Evolutionary conservation across 2,113 vertebrate genomes (phyloP), one percentile per base, ranked within the genome.

Genomic region (Caranx ignobilis): DNA sequence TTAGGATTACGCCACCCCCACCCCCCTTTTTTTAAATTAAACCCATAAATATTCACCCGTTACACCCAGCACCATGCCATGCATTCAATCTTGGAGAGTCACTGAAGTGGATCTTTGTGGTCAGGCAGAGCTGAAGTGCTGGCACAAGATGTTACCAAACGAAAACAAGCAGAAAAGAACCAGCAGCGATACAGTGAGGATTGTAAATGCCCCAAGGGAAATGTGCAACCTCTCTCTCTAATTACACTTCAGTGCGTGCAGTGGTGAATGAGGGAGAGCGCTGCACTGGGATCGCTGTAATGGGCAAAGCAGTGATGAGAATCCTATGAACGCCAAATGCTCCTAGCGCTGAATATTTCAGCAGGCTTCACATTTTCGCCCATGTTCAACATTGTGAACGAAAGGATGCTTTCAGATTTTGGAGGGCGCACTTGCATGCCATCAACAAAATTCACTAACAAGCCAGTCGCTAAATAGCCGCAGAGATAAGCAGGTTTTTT

Each of bases 241-340:
- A 92, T 92, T 89, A 92, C 85, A 90, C 85, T 89, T 85, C 67
- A 67, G 76, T 85, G 82, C 70, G 59, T 90, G 86, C 79, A 65
- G 77, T 67, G 61, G 84, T 81, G 85, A 85, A 83, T 41, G 19
- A 78, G 69, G 60, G 65, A 81, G 77, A 86, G 66, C 43, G 26
- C 66, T 50, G 59, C 82, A 43, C 10, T 68, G 82, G 85, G 77
- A 89, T 81, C 19, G 11, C 81, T 85, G 88, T 91, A 89, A 89
- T 88, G 83, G 82, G 75, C 78, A 86, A 87, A 81, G 75, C 81
- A 50, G 65, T 82, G 91, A 91, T 90, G 84, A 89, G 79, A 79
- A 79, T 85, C 69, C 78, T 71, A 83, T 50, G 57, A 84, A 56
- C 63, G 34, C 48, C 67, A 67, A 91, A 84, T 26, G 83, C 79